phyloP scores from a whole-genome alignment of 92 coral and sea anemone genomes.

The Plumapathes pennacea region DNA sequence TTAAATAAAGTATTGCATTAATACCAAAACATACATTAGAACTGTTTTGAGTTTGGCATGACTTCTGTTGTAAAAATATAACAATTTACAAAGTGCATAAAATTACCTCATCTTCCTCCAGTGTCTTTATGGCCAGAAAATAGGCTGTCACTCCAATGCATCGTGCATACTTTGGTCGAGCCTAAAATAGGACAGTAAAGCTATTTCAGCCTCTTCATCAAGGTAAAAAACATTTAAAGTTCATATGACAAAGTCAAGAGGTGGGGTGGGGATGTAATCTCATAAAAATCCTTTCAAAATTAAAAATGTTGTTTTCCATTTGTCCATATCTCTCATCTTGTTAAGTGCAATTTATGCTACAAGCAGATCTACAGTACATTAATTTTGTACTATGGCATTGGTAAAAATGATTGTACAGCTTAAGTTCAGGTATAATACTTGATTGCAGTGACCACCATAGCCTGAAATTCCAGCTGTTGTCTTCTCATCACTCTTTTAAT shows the following conservation, averaged over 20 bases:
- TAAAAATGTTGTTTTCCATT: no score
- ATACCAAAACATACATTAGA: neutral
- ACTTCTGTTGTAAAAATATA: neutral
- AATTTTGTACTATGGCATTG: neutral
- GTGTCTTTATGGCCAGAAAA: constrained; percentile 90
- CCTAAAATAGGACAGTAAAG: constrained; percentile 45
- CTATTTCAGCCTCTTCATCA: neutral
- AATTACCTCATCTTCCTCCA: constrained; percentile 98
- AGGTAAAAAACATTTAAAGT: neutral
- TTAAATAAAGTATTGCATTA: no score
- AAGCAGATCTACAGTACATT: neutral
- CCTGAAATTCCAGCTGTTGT: no score
- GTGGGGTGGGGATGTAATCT: neutral
- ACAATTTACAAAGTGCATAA: neutral
- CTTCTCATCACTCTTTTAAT: no score
- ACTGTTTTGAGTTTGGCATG: no score
- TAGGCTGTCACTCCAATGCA: constrained; percentile 88
- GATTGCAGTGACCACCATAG: no score
- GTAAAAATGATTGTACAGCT: neutral
- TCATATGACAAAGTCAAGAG: no score
- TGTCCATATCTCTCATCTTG: no score
- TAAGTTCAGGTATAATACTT: no score
- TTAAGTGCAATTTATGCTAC: no score
- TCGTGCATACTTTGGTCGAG: constrained; percentile 84
- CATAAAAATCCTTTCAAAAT: no score